A percentile compares a stretch with the other conserved stretches of the same genome.
Conservation (phyloP, 2,797 vertebrate genomes). For the Tangara arthus region DNA sequence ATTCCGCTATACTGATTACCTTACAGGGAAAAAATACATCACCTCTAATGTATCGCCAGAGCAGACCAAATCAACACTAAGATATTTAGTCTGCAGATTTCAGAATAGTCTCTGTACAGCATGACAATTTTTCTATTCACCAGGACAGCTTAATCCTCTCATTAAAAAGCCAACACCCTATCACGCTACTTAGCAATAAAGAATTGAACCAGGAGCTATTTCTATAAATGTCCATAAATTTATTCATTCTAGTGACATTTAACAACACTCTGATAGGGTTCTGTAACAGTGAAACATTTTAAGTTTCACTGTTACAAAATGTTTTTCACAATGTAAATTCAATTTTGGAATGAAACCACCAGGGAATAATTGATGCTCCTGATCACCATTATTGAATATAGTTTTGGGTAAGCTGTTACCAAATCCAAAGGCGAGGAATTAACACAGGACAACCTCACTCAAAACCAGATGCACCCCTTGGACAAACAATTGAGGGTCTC, state of each 20-base stretch:
- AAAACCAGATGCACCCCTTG: not conserved
- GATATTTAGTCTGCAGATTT: not conserved
- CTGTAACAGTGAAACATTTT: not conserved
- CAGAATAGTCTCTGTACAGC: not conserved
- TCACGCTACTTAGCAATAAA: not conserved
- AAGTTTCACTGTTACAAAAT: not conserved
- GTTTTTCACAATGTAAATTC: not conserved
- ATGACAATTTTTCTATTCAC: not conserved
- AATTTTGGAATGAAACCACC: not conserved
- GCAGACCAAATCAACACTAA: not conserved
- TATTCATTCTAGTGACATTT: not conserved
- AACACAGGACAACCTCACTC: not conserved
- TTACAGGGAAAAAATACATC: not conserved
- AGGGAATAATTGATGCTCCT: not conserved
- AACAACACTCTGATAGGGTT: not conserved
- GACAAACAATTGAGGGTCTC: not conserved
- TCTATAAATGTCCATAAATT: not conserved
- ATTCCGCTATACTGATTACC: not conserved
- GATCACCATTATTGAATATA: not conserved
- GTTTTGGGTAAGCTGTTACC: not conserved
- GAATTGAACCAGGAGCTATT: not conserved
- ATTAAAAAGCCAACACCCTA: not conserved
- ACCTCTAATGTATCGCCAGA: not conserved
- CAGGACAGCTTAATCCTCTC: not conserved
- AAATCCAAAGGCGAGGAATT: not conserved